Conservation (phyloP, 2,797 vertebrate genomes). For the Mus minutoides region DNA sequence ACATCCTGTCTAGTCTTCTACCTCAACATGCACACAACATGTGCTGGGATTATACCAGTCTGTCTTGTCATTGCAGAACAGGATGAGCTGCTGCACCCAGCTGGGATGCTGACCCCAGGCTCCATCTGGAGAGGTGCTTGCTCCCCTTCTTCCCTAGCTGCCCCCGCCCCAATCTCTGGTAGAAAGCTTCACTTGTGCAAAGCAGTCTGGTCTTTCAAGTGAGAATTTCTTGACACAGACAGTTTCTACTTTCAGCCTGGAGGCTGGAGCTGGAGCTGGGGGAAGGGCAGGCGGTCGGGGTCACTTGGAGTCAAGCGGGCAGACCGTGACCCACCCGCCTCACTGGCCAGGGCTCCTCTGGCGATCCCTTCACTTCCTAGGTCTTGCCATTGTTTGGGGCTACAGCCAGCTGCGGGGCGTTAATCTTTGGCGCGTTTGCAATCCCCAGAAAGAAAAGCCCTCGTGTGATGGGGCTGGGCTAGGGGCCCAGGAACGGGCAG, state of each 20-base stretch:
- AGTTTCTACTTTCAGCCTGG: constrained; percentile 54
- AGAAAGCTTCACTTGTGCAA: background rate
- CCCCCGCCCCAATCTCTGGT: constrained; percentile 7
- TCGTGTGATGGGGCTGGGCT: constrained; percentile 79
- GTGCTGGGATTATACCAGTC: background rate
- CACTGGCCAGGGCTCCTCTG: constrained; percentile 79
- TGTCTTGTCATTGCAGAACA: background rate
- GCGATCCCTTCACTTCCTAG: constrained; percentile 87
- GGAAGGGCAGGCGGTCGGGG: constrained; percentile 55
- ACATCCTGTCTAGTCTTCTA: background rate
- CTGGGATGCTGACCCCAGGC: background rate
- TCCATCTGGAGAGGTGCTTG: background rate
- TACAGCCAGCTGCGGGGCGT: constrained; percentile 86
- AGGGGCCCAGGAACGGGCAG: constrained; percentile 75
- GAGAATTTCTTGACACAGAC: constrained; percentile 74
- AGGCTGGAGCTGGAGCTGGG: background rate
- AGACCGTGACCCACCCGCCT: constrained; percentile 85
- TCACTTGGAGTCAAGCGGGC: constrained; percentile 79
- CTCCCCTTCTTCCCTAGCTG: constrained; percentile 68
- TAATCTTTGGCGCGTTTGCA: constrained; percentile 88
- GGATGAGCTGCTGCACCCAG: background rate
- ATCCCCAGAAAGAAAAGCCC: constrained; percentile 85
- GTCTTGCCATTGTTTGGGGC: constrained; percentile 87
- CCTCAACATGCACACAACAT: background rate
- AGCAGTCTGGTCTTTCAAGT: constrained; percentile 45